Percentiles rank a stretch among this genome's conserved stretches.
Conservation (phyloP, 2,888 invertebrate species). For the Dendrolimus pini region DNA sequence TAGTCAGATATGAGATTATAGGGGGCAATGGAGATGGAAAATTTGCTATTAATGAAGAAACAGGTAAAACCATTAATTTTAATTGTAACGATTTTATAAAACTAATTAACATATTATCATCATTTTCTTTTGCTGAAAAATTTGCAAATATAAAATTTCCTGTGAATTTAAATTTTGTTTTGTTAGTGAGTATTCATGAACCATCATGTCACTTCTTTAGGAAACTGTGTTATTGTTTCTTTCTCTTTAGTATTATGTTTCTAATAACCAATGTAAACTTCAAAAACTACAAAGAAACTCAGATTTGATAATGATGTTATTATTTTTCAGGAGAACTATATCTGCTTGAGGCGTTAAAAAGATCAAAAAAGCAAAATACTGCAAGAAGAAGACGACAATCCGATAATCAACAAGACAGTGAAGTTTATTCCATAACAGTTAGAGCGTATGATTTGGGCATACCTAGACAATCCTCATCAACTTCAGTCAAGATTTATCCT, state of each 20-base stretch:
- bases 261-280: no score
- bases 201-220: no score
- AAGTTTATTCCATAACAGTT: constrained; percentile 81
- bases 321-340: constrained; percentile 77
- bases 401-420: constrained; percentile 56
- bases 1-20: constrained; percentile 88
- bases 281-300: no score
- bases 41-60: constrained; percentile 84
- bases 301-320: no score
- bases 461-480: constrained; percentile 84
- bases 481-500: constrained; percentile 86
- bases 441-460: constrained; percentile 91
- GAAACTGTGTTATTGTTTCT: no score
- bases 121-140: neutral
- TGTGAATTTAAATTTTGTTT: no score
- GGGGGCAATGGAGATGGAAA: constrained; percentile 86
- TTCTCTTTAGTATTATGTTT: no score
- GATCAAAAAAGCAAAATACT: constrained; percentile 55
- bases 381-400: constrained; percentile 68
- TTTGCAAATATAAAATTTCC: neutral
- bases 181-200: no score
- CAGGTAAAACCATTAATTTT: constrained; percentile 62
- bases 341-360: constrained; percentile 72
- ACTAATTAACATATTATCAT: constrained; percentile 1
- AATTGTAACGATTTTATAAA: no score